Conservation (phyloP, 30 jellyfish, hydroid and myxozoan species). For the Turritopsis dohrnii region DNA sequence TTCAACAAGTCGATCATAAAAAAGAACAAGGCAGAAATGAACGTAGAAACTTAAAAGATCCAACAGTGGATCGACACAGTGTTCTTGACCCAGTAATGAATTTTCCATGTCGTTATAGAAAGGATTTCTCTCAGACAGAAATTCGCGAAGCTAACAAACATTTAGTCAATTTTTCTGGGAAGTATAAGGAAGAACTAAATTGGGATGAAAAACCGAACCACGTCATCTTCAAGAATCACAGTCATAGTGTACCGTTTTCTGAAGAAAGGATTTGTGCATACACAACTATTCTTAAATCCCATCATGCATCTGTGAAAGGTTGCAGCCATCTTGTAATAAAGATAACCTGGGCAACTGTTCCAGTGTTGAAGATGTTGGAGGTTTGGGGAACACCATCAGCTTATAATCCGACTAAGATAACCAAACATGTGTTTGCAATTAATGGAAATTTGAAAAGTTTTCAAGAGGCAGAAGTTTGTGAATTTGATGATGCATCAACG, state of each 20-base stretch:
- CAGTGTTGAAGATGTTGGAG: conserved; percentile 50
- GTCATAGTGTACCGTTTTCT: not conserved
- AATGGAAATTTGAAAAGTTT: not conserved
- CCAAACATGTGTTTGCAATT: not conserved
- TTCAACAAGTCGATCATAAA: conserved; percentile 27
- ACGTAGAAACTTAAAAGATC: not conserved
- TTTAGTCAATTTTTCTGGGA: conserved; percentile 32
- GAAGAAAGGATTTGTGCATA: no score
- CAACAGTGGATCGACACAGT: not conserved
- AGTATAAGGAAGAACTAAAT: conserved; percentile 16
- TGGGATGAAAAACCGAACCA: not conserved
- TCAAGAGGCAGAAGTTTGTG: not conserved
- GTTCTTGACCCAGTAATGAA: not conserved
- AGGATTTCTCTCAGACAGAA: conserved; percentile 38
- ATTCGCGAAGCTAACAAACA: conserved; percentile 33
- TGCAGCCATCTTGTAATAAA: conserved; percentile 16
- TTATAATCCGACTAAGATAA: not conserved
- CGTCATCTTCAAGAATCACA: conserved; percentile 4
- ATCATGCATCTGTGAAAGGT: conserved; percentile 9
- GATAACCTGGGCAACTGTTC: conserved; percentile 43
- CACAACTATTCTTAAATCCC: not conserved
- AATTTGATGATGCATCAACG: not conserved
- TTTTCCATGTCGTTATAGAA: conserved; percentile 34
- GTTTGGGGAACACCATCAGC: conserved; percentile 72
- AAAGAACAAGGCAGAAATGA: not conserved